Base-by-base conservation (phyloP, 2,113 vertebrate species). In the Chlorodrepanis virens region DNA sequence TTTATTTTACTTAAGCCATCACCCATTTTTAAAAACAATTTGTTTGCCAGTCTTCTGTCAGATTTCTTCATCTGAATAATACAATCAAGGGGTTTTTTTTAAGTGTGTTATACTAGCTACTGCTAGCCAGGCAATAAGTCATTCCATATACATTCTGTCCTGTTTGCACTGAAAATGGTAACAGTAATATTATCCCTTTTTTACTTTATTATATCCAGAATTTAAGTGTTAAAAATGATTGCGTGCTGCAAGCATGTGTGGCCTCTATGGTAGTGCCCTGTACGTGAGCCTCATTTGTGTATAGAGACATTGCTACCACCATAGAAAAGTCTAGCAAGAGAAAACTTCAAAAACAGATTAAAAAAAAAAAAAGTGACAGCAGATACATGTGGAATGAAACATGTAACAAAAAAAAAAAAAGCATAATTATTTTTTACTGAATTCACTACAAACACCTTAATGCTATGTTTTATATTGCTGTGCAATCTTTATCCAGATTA, bases 101-200 rank as follows among this genome's bases (percentile, higher is more conserved):
- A 54, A 54, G 11, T 13, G 3, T 40, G 7, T 44, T 64, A 18
- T 56, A 40, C 39, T 29, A 31, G 42, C 22, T 61, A 23, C 33
- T 1, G 0, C n/a, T 79, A 37, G 19, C 24, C 14, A 71, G n/a
- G 10, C 28, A 49, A 0, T 33, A 83, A 45, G 16, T 39, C 35
- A 33, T 90, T 35, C 33, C 24, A 57, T 16, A 40, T 24, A 40
- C 4, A 20, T 44, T 70, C 42, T 5, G 0, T 79, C 80, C 60
- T 23, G 6, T 75, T 74, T 54, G n/a, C 31, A 8, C 50, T 57
- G 53, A 16, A 83, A 93, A 49, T 42, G 11, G 13, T 61, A 68
- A 40, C 29, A 67, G 14, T 69, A 74, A 17, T 42, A 29, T 35
- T 53, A 31, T 7, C 3, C 1, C 15, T 70, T 61, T 61, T 45